phyloP scores from a whole-genome alignment of 37 sponge, comb jelly and placozoan species.

The Ephydatia muelleri region DNA sequence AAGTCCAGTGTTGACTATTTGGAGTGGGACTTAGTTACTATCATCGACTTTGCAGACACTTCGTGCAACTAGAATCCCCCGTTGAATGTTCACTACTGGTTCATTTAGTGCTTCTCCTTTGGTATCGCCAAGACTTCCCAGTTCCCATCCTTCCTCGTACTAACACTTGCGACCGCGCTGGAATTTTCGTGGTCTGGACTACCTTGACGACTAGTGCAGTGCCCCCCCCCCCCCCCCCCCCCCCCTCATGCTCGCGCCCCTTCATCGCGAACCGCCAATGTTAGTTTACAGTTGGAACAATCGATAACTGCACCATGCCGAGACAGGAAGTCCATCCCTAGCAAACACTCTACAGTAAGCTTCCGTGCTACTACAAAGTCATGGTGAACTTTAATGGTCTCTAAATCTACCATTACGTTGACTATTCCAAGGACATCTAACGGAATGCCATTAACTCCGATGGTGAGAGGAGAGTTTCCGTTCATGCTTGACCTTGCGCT shows the following conservation, averaged over 20 bases:
- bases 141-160: background rate
- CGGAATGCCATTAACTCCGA: constrained; percentile 11
- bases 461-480: background rate
- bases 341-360: constrained; percentile 24
- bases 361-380: constrained; percentile 7
- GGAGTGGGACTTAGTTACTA: constrained; percentile 1
- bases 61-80: constrained; percentile 14
- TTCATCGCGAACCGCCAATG: background rate
- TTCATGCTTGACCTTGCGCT: background rate
- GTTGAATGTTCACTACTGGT: background rate
- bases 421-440: constrained; percentile 13
- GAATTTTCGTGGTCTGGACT: constrained; percentile 7
- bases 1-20: constrained; percentile 8
- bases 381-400: background rate
- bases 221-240: background rate
- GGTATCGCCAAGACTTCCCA: too few species aligned
- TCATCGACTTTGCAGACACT: background rate
- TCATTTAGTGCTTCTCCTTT: constrained; percentile 6
- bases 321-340: constrained; percentile 16
- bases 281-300: constrained; percentile 2
- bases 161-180: background rate
- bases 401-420: background rate
- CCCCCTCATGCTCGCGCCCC: background rate
- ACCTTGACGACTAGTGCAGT: background rate
- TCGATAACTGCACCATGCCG: constrained; percentile 14